Percentiles rank a stretch among this genome's conserved stretches.
Conservation (phyloP, 2,797 vertebrate species). For the Enteromius radiatus region DNA sequence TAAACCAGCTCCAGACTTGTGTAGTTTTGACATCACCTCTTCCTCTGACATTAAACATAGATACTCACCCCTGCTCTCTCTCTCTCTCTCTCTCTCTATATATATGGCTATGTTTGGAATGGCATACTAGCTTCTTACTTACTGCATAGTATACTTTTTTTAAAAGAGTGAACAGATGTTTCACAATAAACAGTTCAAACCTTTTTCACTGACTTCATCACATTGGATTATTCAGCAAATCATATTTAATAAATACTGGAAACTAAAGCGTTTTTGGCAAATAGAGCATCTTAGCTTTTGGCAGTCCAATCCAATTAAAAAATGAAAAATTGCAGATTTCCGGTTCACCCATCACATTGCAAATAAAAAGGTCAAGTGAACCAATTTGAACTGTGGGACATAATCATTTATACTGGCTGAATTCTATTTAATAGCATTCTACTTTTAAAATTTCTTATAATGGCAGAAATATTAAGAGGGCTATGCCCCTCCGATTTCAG, state of each 20-base stretch:
- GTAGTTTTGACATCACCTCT: slow-evolving; percentile 45
- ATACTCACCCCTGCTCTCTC: slow-evolving; percentile 55
- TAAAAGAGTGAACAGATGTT: background rate
- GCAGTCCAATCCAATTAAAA: background rate
- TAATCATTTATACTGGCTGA: background rate
- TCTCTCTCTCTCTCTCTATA: slow-evolving; percentile 13
- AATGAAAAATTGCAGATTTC: background rate
- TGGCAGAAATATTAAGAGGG: background rate
- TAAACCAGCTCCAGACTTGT: slow-evolving; percentile 19
- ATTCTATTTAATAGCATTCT: background rate
- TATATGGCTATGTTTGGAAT: slow-evolving; percentile 23
- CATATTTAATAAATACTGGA: background rate
- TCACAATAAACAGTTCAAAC: background rate
- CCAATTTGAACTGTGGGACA: background rate
- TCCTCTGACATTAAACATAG: slow-evolving; percentile 51
- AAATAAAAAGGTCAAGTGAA: background rate
- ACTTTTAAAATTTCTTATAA: background rate
- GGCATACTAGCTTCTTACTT: slow-evolving; percentile 20
- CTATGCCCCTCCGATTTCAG: background rate
- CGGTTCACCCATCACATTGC: background rate
- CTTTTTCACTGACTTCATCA: background rate
- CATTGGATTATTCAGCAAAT: background rate
- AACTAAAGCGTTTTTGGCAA: background rate
- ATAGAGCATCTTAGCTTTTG: background rate
- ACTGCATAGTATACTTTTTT: background rate